These are phyloP conservation scores for Cheilosia urbana DNA, from an alignment of 2,888 invertebrate genomes.

Conservation along the genomic window DNA sequence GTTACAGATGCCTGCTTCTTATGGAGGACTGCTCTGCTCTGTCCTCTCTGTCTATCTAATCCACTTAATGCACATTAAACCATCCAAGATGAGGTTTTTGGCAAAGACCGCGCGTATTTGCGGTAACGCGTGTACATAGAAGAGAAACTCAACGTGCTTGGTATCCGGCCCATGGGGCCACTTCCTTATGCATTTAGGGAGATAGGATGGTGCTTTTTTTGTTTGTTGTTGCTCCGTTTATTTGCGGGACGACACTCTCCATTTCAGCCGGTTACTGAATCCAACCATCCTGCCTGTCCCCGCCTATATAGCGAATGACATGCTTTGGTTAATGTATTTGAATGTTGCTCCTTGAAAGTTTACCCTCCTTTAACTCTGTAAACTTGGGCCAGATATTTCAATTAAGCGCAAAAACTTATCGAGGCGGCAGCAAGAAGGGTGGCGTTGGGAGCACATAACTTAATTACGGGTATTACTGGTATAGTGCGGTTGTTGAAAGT, in stretches of 20 bases:
- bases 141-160: constrained; percentile 8
- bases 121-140: constrained; percentile 21
- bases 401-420: constrained; percentile 72
- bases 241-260: constrained; percentile 6
- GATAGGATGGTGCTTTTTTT: constrained; percentile 6
- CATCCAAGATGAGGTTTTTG: constrained; percentile 55
- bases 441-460: constrained; percentile 48
- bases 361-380: constrained; percentile 62
- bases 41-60: constrained; percentile 41
- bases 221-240: not conserved
- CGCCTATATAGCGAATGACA: constrained; percentile 26
- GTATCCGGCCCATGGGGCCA: constrained; percentile 26
- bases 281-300: not conserved
- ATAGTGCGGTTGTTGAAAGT: constrained; percentile 57
- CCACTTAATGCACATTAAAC: constrained; percentile 70
- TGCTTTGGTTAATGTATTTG: constrained; percentile 67
- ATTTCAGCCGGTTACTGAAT: constrained; percentile 9
- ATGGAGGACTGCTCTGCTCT: constrained; percentile 24
- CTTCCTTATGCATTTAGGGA: constrained; percentile 53
- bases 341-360: constrained; percentile 74
- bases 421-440: constrained; percentile 9
- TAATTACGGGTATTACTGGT: constrained; percentile 62
- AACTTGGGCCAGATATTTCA: constrained; percentile 74
- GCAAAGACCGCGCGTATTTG: constrained; percentile 26
- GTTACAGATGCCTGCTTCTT: constrained; percentile 29